Percentiles rank a stretch among this genome's conserved stretches.
phyloP scores from a whole-genome alignment of 2,797 vertebrate genomes.

The Chelon labrosus region DNA sequence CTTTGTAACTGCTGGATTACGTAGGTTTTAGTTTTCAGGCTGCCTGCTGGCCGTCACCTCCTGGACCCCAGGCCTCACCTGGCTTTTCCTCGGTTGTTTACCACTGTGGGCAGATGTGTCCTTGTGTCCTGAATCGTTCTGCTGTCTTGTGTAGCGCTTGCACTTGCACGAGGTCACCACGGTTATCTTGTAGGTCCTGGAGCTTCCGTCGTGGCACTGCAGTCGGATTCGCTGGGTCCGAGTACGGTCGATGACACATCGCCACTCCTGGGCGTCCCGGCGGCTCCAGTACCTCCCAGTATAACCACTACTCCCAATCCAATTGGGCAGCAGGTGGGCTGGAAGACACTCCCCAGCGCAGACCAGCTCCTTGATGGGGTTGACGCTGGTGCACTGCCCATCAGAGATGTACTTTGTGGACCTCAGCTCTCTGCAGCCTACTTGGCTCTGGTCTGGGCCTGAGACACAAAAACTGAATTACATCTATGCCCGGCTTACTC shows the following conservation, averaged over 20 bases:
- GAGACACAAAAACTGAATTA: conserved; percentile 14
- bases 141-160: conserved; percentile 92
- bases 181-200: conserved; percentile 94
- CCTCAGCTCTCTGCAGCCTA: conserved; percentile 94
- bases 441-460: conserved; percentile 88
- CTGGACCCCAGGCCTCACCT: conserved; percentile 25
- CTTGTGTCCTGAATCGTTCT: conserved; percentile 91
- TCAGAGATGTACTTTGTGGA: conserved; percentile 98
- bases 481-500: not conserved
- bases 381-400: conserved; percentile 96
- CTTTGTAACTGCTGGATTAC: not conserved
- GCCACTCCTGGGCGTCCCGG: conserved; percentile 91
- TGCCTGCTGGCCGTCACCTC: conserved; percentile 31
- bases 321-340: conserved; percentile 93
- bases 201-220: conserved; percentile 92
- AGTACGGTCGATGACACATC: conserved; percentile 92
- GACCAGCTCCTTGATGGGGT: conserved; percentile 95
- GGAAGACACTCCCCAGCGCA: conserved; percentile 96
- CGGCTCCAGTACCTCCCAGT: conserved; percentile 92
- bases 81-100: conserved; percentile 43
- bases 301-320: conserved; percentile 85
- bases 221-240: conserved; percentile 94
- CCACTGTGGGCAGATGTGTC: conserved; percentile 15
- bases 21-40: conserved; percentile 30
- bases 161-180: conserved; percentile 96